Conservation (phyloP, 2,113 vertebrate genomes). For the Xenopus borealis region DNA sequence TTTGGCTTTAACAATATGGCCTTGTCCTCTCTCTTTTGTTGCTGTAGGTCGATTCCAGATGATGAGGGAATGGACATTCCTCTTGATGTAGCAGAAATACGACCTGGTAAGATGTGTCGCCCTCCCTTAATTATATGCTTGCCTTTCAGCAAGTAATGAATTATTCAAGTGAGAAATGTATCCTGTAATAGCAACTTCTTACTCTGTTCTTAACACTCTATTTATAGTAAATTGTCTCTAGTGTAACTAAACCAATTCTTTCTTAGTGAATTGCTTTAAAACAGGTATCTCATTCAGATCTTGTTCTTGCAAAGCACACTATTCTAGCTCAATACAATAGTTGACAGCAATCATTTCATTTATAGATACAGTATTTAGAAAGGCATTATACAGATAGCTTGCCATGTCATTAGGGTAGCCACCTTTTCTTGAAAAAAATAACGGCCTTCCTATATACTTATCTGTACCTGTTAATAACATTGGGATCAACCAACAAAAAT, state of each 20-base stretch:
- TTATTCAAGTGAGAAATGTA: slow-evolving; percentile 50
- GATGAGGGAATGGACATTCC: slow-evolving; percentile 79
- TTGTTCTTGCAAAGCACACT: too few relatives aligned
- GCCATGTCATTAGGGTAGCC: too few relatives aligned
- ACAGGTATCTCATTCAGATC: neutral
- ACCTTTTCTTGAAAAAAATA: too few relatives aligned
- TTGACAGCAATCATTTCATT: too few relatives aligned
- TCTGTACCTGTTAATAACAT: too few relatives aligned
- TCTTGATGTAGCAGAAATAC: slow-evolving; percentile 75
- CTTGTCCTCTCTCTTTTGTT: too few relatives aligned
- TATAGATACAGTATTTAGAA: too few relatives aligned
- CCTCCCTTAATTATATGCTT: slow-evolving; percentile 41
- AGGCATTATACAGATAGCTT: too few relatives aligned
- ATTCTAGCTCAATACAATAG: too few relatives aligned
- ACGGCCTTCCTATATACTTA: too few relatives aligned
- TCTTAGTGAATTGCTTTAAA: neutral
- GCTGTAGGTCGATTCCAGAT: slow-evolving; percentile 67
- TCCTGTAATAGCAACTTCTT: slow-evolving; percentile 39
- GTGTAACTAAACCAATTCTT: slow-evolving; percentile 19
- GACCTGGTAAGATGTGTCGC: slow-evolving; percentile 72
- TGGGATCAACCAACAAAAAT: too few relatives aligned
- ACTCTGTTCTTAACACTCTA: slow-evolving; percentile 29
- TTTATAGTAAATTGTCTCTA: slow-evolving; percentile 37
- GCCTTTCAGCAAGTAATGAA: slow-evolving; percentile 24
- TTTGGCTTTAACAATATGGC: neutral